Conservation (phyloP, 1,140 invertebrate species). For the Vollenhovia emeryi region DNA sequence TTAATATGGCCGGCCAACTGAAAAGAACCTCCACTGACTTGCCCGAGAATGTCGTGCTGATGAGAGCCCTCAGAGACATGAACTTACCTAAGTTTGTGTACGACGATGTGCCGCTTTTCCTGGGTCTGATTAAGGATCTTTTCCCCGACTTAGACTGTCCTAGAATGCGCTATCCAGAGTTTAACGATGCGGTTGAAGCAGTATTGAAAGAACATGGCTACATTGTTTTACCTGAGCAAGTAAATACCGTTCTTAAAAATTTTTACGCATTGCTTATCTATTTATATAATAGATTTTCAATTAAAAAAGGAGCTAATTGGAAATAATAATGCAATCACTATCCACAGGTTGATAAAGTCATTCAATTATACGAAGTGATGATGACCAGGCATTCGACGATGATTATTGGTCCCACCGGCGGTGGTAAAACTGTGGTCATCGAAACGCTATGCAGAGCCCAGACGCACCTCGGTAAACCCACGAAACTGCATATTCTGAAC, state of each 20-base stretch:
- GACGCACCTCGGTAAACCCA: constrained; percentile 90
- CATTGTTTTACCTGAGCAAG: constrained; percentile 91
- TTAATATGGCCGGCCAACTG: constrained; percentile 95
- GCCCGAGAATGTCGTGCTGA: constrained; percentile 93
- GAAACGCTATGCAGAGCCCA: constrained; percentile 92
- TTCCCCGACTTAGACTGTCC: constrained; percentile 96
- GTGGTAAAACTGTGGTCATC: constrained; percentile 95
- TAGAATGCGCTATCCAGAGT: constrained; percentile 92
- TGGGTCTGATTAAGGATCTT: constrained; percentile 94
- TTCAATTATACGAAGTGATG: constrained; percentile 97
- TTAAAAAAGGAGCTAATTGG: neutral
- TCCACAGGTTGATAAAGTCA: constrained; percentile 92
- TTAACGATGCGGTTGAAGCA: constrained; percentile 91
- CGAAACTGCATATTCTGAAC: constrained; percentile 92
- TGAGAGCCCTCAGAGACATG: constrained; percentile 95
- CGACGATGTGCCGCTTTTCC: constrained; percentile 95
- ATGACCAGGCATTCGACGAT: constrained; percentile 96
- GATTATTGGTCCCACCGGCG: constrained; percentile 96
- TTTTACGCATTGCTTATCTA: neutral
- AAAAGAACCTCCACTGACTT: constrained; percentile 91
- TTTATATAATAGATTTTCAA: neutral
- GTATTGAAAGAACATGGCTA: constrained; percentile 89
- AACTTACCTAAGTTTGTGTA: constrained; percentile 96
- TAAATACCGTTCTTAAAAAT: constrained; percentile 75
- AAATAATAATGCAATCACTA: neutral